Percentiles rank a stretch among this genome's conserved stretches.
phyloP scores from a whole-genome alignment of 2,113 vertebrate species.

The Notarius quadriscutis region DNA sequence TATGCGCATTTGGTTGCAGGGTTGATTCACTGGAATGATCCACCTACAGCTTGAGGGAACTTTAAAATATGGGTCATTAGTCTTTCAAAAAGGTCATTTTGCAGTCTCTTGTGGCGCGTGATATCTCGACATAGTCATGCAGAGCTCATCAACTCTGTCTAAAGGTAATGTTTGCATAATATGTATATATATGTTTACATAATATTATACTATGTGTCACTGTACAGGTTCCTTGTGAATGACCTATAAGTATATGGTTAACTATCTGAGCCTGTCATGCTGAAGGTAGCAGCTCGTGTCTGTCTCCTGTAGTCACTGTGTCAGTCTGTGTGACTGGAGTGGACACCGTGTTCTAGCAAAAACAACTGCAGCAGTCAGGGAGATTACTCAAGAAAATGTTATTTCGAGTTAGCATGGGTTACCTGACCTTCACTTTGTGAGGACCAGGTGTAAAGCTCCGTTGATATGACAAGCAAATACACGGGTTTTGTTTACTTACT shows the following conservation, averaged over 20 bases:
- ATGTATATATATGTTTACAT: not conserved
- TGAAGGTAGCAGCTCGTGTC: not conserved
- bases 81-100: not conserved
- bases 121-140: slow-evolving; percentile 9
- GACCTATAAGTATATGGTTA: not conserved
- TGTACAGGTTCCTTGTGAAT: not conserved
- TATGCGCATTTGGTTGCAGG: slow-evolving; percentile 17
- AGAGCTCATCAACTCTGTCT: slow-evolving; percentile 4
- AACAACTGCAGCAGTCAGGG: not conserved
- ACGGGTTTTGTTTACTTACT: not conserved
- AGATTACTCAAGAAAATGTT: not conserved
- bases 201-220: not conserved
- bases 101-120: not conserved
- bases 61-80: slow-evolving; percentile 27
- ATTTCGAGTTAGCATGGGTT: not conserved
- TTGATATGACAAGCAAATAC: not conserved
- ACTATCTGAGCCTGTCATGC: not conserved
- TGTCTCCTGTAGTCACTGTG: not conserved
- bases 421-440: not conserved
- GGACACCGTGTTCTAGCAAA: not conserved
- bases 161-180: slow-evolving; percentile 26
- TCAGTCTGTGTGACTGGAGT: not conserved
- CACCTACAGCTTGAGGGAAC: not conserved
- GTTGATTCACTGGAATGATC: not conserved
- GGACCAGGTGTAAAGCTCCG: not conserved